Percentiles rank a stretch among this genome's conserved stretches.
Conservation (phyloP, 2,797 vertebrate species). For the Remorina albescens region DNA sequence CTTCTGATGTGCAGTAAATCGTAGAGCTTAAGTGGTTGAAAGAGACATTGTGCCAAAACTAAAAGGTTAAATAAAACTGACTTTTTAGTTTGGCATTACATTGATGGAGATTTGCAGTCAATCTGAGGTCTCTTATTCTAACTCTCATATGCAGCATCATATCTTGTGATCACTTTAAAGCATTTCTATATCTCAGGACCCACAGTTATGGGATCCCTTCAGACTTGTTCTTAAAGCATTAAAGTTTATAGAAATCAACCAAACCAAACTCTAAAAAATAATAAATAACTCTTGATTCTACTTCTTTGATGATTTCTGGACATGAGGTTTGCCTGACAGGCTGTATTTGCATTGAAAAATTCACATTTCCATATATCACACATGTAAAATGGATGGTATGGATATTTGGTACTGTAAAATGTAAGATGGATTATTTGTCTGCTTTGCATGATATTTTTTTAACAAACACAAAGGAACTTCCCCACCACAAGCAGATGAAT, state of each 20-base stretch:
- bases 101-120: constrained; percentile 16
- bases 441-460: too few species aligned
- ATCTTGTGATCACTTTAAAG: background rate
- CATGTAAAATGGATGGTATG: constrained; percentile 5
- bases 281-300: background rate
- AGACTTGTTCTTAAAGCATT: too few species aligned
- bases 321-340: background rate
- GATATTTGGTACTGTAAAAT: too few species aligned
- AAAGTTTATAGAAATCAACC: too few species aligned
- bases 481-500: constrained; percentile 9
- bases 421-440: too few species aligned
- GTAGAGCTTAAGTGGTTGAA: constrained; percentile 25
- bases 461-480: constrained; percentile 6
- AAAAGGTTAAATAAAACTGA: constrained; percentile 34
- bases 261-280: too few species aligned
- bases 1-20: constrained; percentile 28
- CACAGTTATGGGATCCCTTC: background rate
- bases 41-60: constrained; percentile 29
- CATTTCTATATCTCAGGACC: background rate
- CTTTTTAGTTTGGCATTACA: constrained; percentile 19
- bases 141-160: constrained; percentile 13
- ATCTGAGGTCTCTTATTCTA: background rate
- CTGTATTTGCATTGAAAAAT: background rate
- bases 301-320: background rate
- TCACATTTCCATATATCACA: constrained; percentile 4